These are phyloP conservation scores for Drosophila recens DNA, from an alignment of 2,888 invertebrate species.

Conservation along the genomic window DNA sequence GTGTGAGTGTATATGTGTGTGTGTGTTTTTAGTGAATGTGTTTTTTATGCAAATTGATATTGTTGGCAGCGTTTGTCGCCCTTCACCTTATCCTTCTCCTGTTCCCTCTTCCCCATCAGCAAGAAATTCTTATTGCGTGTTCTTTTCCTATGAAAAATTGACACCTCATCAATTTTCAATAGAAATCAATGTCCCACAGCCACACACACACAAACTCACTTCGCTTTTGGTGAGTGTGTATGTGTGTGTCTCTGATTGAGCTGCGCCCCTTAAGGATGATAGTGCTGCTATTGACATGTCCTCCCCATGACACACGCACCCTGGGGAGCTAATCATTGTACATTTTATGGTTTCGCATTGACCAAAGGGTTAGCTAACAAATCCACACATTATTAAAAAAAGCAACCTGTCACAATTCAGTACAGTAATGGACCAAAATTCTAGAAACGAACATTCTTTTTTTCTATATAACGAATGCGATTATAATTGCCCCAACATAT, in stretches of 20 bases:
- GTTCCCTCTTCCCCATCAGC: not conserved
- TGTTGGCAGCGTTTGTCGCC: slow-evolving; percentile 32
- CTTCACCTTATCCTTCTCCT: not conserved
- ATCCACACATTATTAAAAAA: not conserved
- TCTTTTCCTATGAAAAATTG: slow-evolving; percentile 67
- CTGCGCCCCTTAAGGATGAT: slow-evolving; percentile 37
- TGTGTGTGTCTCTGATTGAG: slow-evolving; percentile 45
- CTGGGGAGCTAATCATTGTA: slow-evolving; percentile 45
- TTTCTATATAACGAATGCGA: not conserved
- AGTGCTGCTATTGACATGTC: slow-evolving; percentile 46
- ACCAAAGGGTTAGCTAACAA: slow-evolving; percentile 22
- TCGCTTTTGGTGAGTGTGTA: slow-evolving; percentile 16
- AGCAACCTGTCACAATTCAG: not conserved
- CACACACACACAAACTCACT: slow-evolving; percentile 1
- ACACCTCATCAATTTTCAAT: slow-evolving; percentile 81
- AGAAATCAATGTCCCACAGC: slow-evolving; percentile 51
- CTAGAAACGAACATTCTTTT: no score
- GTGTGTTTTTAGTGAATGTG: slow-evolving; percentile 66
- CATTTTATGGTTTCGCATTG: slow-evolving; percentile 23
- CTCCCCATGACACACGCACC: not conserved
- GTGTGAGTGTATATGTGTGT: slow-evolving; percentile 47
- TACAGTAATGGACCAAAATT: no score
- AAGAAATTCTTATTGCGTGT: slow-evolving; percentile 37
- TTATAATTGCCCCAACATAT: no score
- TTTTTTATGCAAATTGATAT: slow-evolving; percentile 74